These are phyloP conservation scores for Lithophane leautieri DNA, from an alignment of 2,888 invertebrate genomes.

Conservation along the genomic window DNA sequence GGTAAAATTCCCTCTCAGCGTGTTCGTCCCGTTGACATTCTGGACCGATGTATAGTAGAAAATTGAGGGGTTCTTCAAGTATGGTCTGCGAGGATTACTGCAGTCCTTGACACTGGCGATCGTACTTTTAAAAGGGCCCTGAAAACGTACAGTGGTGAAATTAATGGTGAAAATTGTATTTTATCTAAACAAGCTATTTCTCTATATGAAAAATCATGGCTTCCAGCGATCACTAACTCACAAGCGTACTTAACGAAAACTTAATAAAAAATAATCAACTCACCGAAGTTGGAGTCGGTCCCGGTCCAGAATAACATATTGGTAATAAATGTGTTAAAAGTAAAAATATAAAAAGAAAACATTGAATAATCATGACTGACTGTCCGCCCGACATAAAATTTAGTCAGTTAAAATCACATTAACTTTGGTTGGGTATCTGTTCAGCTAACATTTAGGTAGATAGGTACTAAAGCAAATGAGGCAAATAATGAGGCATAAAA, in stretches of 20 bases:
- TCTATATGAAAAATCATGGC: background rate
- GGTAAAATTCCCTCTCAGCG: constrained; percentile 38
- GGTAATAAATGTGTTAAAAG: background rate
- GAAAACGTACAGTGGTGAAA: background rate
- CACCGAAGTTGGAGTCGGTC: constrained; percentile 1
- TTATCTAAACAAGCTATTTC: background rate
- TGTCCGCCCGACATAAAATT: background rate
- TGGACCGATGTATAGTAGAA: background rate
- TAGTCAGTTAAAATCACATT: constrained; percentile 44
- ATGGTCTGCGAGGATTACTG: background rate
- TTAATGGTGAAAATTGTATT: background rate
- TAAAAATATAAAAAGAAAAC: background rate
- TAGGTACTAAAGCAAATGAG: constrained; percentile 7
- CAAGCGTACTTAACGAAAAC: background rate
- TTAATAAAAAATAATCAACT: background rate
- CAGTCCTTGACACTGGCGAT: constrained; percentile 15
- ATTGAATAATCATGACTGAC: constrained; percentile 16
- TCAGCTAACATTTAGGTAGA: background rate
- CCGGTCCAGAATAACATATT: constrained; percentile 3
- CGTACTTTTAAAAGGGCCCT: constrained; percentile 7
- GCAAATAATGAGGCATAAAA: constrained; percentile 11
- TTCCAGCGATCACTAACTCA: background rate
- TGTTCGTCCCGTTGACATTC: constrained; percentile 9
- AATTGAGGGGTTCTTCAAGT: constrained; percentile 10
- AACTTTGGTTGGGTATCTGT: constrained; percentile 4